phyloP scores from a whole-genome alignment of 2,797 vertebrate genomes.

The Clarias platycephalus region DNA sequence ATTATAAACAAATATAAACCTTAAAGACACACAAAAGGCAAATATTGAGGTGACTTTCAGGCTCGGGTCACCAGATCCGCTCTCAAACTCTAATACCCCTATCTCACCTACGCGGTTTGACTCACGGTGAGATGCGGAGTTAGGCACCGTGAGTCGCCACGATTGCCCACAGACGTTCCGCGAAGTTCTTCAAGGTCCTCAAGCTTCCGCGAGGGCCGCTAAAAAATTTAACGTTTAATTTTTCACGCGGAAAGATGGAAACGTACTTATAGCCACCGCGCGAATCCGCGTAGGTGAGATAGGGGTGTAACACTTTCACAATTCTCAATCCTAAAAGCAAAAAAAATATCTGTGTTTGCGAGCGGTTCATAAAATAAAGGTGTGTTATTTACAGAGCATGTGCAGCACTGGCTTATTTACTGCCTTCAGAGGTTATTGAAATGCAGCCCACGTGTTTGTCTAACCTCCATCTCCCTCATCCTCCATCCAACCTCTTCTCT shows the following conservation, averaged over 20 bases:
- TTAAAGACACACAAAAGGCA: not conserved
- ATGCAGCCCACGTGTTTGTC: constrained; percentile 51
- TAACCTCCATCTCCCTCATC: not conserved
- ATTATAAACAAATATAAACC: not conserved
- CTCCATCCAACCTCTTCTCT: not conserved
- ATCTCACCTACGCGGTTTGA: too few species aligned
- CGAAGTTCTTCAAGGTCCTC: too few species aligned
- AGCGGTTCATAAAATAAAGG: not conserved
- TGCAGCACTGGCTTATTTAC: not conserved
- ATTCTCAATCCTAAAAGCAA: not conserved
- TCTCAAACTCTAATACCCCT: too few species aligned
- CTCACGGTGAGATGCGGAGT: too few species aligned
- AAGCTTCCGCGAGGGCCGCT: too few species aligned
- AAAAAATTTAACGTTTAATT: too few species aligned
- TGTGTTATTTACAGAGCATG: not conserved
- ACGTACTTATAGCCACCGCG: too few species aligned
- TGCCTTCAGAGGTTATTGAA: constrained; percentile 50
- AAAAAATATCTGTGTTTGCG: not conserved
- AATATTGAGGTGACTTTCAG: not conserved
- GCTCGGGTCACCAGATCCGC: not conserved
- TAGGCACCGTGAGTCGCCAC: too few species aligned
- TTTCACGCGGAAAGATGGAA: too few species aligned
- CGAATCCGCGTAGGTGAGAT: too few species aligned
- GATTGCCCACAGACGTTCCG: too few species aligned
- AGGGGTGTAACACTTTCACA: too few species aligned